phyloP scores from a whole-genome alignment of 2,113 vertebrate genomes.

The Onychostoma macrolepis region DNA sequence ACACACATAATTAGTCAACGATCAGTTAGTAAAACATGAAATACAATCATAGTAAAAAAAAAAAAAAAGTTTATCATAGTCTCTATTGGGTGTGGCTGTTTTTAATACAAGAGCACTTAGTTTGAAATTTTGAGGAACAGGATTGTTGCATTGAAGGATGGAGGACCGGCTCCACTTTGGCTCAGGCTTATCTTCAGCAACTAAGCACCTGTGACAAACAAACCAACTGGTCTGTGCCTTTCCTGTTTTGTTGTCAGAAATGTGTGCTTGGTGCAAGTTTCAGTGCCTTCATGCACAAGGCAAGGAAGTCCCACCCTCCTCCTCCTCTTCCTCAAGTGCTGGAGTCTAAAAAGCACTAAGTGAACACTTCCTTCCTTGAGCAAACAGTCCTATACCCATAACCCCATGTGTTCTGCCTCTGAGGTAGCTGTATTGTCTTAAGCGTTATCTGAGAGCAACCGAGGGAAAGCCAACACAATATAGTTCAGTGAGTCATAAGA shows the following conservation, averaged over 20 bases:
- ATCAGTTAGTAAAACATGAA: too few relatives aligned
- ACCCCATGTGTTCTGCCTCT: constrained; percentile 39
- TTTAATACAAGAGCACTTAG: constrained; percentile 43
- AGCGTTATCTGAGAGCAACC: constrained; percentile 50
- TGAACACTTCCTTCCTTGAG: constrained; percentile 53
- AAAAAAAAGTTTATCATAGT: background rate
- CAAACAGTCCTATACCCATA: constrained; percentile 38
- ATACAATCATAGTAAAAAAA: background rate
- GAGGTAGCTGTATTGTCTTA: constrained; percentile 44
- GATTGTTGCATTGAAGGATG: constrained; percentile 37
- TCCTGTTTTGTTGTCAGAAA: constrained; percentile 59
- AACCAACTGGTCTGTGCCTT: constrained; percentile 50
- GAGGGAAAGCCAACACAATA: constrained; percentile 50
- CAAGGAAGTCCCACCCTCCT: constrained; percentile 59
- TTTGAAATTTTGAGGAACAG: constrained; percentile 50
- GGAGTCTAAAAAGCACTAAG: constrained; percentile 38
- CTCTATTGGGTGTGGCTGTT: constrained; percentile 18
- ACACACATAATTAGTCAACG: too few relatives aligned
- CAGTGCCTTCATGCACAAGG: constrained; percentile 54
- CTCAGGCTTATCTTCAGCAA: constrained; percentile 51
- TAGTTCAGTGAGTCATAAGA: constrained; percentile 49
- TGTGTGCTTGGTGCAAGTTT: constrained; percentile 41
- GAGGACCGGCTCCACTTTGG: constrained; percentile 46
- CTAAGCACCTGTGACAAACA: constrained; percentile 56
- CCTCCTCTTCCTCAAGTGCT: constrained; percentile 52